These are phyloP conservation scores for Coturnix japonica DNA, from an alignment of 2,113 vertebrate species.

Conservation along the genomic window DNA sequence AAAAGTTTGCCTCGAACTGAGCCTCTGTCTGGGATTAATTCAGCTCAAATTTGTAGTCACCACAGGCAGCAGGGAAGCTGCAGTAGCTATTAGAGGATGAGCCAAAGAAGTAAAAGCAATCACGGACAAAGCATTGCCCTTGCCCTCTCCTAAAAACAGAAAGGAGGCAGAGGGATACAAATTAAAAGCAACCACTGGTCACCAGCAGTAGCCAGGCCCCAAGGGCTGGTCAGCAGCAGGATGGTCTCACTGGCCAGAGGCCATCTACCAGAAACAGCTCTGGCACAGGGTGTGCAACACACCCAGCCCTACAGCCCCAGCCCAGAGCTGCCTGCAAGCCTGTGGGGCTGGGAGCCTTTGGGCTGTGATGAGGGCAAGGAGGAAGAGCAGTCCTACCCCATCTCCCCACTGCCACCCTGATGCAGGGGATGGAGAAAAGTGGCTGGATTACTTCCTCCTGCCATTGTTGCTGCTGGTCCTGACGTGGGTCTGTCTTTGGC, in stretches of 20 bases:
- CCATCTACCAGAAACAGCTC: neutral
- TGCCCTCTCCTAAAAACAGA: neutral
- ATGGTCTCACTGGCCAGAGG: neutral
- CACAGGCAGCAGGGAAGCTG: conserved; percentile 35
- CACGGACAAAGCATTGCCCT: conserved; percentile 26
- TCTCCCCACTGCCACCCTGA: neutral
- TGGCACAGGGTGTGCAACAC: conserved; percentile 21
- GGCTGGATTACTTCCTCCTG: neutral
- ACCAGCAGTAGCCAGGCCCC: neutral
- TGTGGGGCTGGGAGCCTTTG: neutral
- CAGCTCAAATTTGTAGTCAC: conserved; percentile 61
- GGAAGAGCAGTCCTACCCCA: neutral
- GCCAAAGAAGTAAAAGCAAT: conserved; percentile 54
- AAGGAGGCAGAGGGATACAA: neutral
- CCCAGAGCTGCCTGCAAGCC: neutral
- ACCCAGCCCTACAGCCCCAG: neutral
- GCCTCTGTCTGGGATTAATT: conserved; percentile 66
- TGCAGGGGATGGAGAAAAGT: neutral
- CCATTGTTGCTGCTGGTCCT: fast-evolving
- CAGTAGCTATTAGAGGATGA: conserved; percentile 54
- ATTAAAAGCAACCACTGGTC: conserved; percentile 32
- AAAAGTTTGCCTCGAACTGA: conserved; percentile 34
- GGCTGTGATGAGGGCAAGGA: fast-evolving
- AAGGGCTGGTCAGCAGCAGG: conserved; percentile 18
- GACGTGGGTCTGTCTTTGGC: neutral